Percentiles rank a stretch among this genome's conserved stretches.
These are phyloP conservation scores for Mactra quadrangularis DNA, from an alignment of 1,140 invertebrate genomes.

Conservation along the genomic window DNA sequence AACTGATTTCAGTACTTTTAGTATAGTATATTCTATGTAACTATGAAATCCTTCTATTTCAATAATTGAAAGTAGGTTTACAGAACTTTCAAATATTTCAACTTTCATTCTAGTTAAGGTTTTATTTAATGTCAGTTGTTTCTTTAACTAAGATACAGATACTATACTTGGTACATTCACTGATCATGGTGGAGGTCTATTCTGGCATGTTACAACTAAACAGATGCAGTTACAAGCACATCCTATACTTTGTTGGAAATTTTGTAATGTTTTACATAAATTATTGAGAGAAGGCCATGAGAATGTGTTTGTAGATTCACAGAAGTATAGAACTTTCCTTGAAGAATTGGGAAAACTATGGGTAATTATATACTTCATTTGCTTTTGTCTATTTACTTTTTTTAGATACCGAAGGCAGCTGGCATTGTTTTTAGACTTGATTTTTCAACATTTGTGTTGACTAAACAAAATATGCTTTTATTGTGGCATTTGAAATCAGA, in stretches of 20 bases:
- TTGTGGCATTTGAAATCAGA: too few species aligned
- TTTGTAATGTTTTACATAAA: constrained; percentile 98
- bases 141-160: constrained; percentile 85
- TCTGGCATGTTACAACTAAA: constrained; percentile 92
- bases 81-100: too few species aligned
- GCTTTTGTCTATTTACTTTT: too few species aligned
- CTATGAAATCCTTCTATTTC: too few species aligned
- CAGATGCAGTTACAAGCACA: constrained; percentile 93
- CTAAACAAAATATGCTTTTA: too few species aligned
- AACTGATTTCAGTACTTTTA: too few species aligned
- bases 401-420: not conserved
- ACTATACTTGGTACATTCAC: constrained; percentile 98
- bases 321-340: constrained; percentile 88
- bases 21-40: too few species aligned
- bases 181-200: constrained; percentile 94
- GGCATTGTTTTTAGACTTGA: too few species aligned
- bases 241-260: constrained; percentile 98
- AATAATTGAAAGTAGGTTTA: too few species aligned
- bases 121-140: too few species aligned
- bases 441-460: too few species aligned
- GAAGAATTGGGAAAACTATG: constrained; percentile 94
- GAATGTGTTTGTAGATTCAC: constrained; percentile 91
- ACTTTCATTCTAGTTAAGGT: too few species aligned
- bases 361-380: constrained; percentile 85
- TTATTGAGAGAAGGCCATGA: constrained; percentile 96